Percentiles rank a stretch among this genome's conserved stretches.
Evolutionary conservation across 2,888 invertebrate genomes (phyloP).

Genomic region (Nomada flava): DNA sequence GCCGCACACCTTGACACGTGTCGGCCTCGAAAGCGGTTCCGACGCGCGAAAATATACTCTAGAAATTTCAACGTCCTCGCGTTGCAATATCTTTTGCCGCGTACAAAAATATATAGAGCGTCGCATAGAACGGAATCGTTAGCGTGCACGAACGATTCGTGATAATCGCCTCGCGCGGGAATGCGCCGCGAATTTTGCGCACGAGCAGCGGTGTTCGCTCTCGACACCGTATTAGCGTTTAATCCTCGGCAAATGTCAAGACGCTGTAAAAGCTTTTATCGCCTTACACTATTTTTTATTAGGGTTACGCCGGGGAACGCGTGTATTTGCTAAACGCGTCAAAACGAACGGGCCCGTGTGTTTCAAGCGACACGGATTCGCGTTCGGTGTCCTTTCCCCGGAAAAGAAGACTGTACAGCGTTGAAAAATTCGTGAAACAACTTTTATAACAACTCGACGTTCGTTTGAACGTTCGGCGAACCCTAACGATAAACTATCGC

Average conservation of each 20-base stretch:
- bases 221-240: background rate
- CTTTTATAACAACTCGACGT: background rate
- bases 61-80: background rate
- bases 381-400: too few relatives aligned
- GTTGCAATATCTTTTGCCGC: background rate
- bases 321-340: too few relatives aligned
- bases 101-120: background rate
- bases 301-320: too few relatives aligned
- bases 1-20: background rate
- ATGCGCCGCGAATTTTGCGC: background rate
- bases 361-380: too few relatives aligned
- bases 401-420: too few relatives aligned
- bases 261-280: conserved; percentile 8
- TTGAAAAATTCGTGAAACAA: background rate
- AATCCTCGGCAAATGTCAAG: conserved; percentile 12
- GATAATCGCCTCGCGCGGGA: background rate
- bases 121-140: background rate
- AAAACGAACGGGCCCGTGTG: too few relatives aligned
- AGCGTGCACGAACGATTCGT: background rate
- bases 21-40: background rate
- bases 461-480: background rate
- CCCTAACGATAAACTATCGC: background rate
- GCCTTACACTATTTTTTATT: too few relatives aligned
- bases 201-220: background rate
- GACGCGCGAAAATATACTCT: background rate